Evolutionary conservation across 2,113 vertebrate genomes (phyloP).

Genomic region (Gymnocephalus cernua): DNA sequence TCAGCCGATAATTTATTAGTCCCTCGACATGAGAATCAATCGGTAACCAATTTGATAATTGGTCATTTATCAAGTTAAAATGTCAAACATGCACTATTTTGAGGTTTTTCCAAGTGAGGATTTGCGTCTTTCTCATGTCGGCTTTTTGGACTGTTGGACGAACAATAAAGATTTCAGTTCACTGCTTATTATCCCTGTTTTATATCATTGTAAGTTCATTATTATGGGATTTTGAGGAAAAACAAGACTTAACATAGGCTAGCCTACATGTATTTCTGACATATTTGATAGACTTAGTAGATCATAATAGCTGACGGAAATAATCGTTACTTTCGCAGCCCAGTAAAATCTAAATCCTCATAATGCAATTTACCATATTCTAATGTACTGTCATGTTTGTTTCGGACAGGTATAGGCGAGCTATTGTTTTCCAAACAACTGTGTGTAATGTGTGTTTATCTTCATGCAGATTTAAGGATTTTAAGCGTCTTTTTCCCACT

Average conservation of each 20-base stretch:
- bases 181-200: background rate
- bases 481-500: background rate
- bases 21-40: rapidly evolving
- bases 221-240: background rate
- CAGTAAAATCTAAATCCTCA: background rate
- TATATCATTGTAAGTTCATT: background rate
- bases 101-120: background rate
- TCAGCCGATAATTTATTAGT: background rate
- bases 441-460: constrained; percentile 13
- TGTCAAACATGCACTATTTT: rapidly evolving
- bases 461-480: background rate
- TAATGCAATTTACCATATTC: background rate
- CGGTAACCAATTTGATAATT: rapidly evolving
- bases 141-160: background rate
- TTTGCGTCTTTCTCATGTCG: background rate
- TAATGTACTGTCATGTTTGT: too few species aligned
- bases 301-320: background rate
- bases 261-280: background rate
- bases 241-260: background rate
- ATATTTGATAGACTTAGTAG: background rate
- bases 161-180: too few species aligned
- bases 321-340: background rate
- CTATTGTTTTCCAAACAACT: background rate
- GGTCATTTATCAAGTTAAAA: rapidly evolving
- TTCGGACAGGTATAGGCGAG: too few species aligned